Evolutionary conservation across 2,113 vertebrate species (phyloP).

Genomic region (Himantopus leucocephalus): DNA sequence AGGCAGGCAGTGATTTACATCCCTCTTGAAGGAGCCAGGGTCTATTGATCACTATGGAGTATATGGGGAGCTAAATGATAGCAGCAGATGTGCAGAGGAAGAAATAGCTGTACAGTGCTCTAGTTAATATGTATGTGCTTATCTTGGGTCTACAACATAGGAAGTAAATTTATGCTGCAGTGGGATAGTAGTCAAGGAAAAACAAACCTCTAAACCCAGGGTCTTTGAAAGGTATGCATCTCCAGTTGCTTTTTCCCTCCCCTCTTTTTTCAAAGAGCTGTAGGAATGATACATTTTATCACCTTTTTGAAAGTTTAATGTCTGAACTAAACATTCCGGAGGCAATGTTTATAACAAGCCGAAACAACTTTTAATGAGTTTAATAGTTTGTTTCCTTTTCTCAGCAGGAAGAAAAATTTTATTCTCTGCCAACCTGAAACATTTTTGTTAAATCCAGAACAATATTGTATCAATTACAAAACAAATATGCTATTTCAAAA

Average conservation of each 20-base stretch:
- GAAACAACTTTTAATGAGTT: neutral
- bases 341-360: neutral
- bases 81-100: neutral
- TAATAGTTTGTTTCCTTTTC: neutral
- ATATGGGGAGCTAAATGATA: neutral
- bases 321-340: neutral
- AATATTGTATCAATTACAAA: neutral
- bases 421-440: constrained; percentile 11
- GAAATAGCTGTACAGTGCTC: neutral
- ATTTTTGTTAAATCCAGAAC: neutral
- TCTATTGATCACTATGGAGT: neutral
- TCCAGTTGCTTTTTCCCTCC: neutral
- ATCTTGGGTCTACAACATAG: neutral
- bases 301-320: neutral
- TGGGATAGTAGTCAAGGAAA: neutral
- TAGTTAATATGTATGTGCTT: neutral
- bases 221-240: neutral
- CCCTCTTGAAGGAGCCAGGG: neutral
- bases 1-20: neutral
- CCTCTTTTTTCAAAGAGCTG: neutral
- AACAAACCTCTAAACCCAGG: neutral
- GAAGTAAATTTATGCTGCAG: neutral
- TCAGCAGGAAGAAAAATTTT: neutral
- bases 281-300: neutral
- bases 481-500: constrained; percentile 10